phyloP scores from a whole-genome alignment of 1,140 invertebrate species.

The Danaus plexippus region DNA sequence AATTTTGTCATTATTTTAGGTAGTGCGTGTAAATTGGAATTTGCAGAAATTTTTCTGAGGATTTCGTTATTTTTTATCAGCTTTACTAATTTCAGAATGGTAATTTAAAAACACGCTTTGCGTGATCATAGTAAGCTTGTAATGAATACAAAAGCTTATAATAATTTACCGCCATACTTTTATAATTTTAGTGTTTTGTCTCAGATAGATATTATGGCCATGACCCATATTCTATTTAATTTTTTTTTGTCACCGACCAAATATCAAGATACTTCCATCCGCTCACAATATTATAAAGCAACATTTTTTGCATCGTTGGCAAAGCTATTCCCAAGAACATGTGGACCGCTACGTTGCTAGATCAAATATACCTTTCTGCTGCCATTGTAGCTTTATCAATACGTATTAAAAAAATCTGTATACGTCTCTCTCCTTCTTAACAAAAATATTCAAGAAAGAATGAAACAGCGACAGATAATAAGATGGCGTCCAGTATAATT shows the following conservation, averaged over 20 bases:
- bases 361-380: slow-evolving; percentile 68
- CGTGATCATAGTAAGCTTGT: too few species aligned
- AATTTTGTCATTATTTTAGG: too few species aligned
- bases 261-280: slow-evolving; percentile 36
- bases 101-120: too few species aligned
- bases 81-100: too few species aligned
- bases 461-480: slow-evolving; percentile 2
- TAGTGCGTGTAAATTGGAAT: too few species aligned
- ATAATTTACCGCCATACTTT: too few species aligned
- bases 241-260: slow-evolving; percentile 2
- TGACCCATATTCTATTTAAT: too few species aligned
- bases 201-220: too few species aligned
- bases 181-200: too few species aligned
- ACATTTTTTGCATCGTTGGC: slow-evolving; percentile 64
- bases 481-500: slow-evolving; percentile 46
- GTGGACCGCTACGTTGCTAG: slow-evolving; percentile 67
- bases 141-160: too few species aligned
- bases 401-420: slow-evolving; percentile 48
- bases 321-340: slow-evolving; percentile 66
- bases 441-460: slow-evolving; percentile 18
- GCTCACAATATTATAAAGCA: slow-evolving; percentile 37
- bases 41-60: too few species aligned
- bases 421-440: slow-evolving; percentile 39
- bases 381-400: slow-evolving; percentile 62
- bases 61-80: too few species aligned